Conservation (phyloP, 2,888 invertebrate genomes). For the Pegoplata infirma region DNA sequence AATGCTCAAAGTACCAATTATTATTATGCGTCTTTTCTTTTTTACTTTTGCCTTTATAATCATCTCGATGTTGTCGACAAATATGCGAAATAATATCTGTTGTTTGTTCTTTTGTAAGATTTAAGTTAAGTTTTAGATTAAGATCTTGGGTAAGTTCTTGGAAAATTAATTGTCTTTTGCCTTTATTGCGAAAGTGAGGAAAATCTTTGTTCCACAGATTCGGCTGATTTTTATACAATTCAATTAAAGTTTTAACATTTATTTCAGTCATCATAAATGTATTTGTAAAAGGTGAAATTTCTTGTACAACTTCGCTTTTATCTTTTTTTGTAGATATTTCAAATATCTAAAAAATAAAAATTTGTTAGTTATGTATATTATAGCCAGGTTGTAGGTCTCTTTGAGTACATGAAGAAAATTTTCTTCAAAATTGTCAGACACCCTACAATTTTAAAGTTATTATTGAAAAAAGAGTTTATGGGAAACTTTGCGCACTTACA, state of each 20-base stretch:
- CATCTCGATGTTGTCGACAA: not conserved
- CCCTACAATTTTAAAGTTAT: no score
- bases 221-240: not conserved
- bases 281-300: not conserved
- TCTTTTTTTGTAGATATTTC: not conserved
- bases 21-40: slow-evolving; percentile 24
- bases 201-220: slow-evolving; percentile 11
- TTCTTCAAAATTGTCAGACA: no score
- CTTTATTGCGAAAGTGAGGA: not conserved
- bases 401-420: no score
- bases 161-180: not conserved
- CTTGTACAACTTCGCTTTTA: not conserved
- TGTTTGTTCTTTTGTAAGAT: not conserved
- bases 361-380: no score
- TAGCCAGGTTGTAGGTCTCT: no score
- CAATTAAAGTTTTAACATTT: slow-evolving; percentile 5
- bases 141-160: not conserved
- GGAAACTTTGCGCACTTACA: no score
- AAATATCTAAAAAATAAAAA: not conserved
- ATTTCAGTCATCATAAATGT: not conserved
- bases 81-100: not conserved
- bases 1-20: slow-evolving; percentile 36
- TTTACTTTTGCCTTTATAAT: not conserved
- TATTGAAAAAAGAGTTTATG: no score
- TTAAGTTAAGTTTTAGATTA: not conserved